Conservation (phyloP, 2,888 invertebrate species). For the Tipula vernalis region DNA sequence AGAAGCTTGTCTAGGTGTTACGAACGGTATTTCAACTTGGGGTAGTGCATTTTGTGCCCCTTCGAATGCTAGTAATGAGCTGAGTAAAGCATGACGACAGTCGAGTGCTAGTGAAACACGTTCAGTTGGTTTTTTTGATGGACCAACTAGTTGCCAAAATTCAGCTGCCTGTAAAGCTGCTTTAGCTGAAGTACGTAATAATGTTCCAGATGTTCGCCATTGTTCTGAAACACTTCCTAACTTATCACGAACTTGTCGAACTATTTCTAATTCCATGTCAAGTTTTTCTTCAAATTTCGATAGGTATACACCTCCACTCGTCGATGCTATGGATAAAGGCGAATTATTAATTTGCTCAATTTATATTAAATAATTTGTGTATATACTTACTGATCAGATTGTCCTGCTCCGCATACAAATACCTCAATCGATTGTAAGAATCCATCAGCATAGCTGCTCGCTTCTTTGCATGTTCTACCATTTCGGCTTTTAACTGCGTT, state of each 20-base stretch:
- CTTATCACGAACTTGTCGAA: conserved; percentile 31
- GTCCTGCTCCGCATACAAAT: conserved; percentile 32
- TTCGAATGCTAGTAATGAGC: conserved; percentile 29
- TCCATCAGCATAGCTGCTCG: conserved; percentile 26
- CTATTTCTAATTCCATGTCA: conserved; percentile 29
- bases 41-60: conserved; percentile 31
- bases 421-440: conserved; percentile 27
- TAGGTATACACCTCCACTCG: conserved; percentile 33
- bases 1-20: conserved; percentile 30
- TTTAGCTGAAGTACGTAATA: conserved; percentile 29
- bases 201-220: conserved; percentile 33
- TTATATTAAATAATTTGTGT: background rate
- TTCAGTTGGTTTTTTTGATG: conserved; percentile 24
- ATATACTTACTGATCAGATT: conserved; percentile 26
- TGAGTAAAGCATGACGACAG: conserved; percentile 28
- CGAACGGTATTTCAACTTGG: conserved; percentile 31
- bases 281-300: conserved; percentile 30
- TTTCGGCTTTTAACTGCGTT: conserved; percentile 27
- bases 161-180: conserved; percentile 27
- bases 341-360: background rate
- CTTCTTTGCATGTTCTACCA: conserved; percentile 29
- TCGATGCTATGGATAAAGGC: conserved; percentile 23
- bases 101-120: conserved; percentile 27
- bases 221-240: conserved; percentile 33
- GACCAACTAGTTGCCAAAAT: conserved; percentile 26